Conservation (phyloP, 2,888 invertebrate genomes). For the Stratiomys singularior region DNA sequence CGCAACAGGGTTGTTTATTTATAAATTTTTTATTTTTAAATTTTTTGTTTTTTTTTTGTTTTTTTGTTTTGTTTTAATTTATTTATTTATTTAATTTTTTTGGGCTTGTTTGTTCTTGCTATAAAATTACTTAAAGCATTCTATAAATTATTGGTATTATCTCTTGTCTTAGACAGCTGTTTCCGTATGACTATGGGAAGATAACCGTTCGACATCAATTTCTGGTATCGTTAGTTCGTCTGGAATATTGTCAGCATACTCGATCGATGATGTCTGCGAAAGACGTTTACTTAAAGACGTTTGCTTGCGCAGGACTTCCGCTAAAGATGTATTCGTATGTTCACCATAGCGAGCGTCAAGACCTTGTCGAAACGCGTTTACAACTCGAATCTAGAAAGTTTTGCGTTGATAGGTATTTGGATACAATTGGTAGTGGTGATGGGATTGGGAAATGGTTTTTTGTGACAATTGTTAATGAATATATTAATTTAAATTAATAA, state of each 20-base stretch:
- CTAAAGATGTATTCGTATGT: conserved; percentile 91
- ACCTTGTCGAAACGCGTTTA: conserved; percentile 99
- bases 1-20: conserved; percentile 12
- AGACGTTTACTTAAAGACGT: conserved; percentile 91
- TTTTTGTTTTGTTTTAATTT: too few relatives aligned
- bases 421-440: conserved; percentile 37
- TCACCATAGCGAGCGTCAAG: conserved; percentile 94
- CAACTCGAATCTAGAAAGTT: conserved; percentile 97
- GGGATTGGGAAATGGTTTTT: conserved; percentile 39
- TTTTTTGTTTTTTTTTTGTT: too few relatives aligned
- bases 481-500: not conserved
- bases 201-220: conserved; percentile 91
- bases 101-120: too few relatives aligned
- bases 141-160: conserved; percentile 27
- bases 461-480: too few relatives aligned
- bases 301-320: conserved; percentile 93
- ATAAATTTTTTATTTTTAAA: too few relatives aligned
- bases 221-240: conserved; percentile 90
- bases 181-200: conserved; percentile 94
- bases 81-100: conserved; percentile 1
- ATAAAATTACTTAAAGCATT: conserved; percentile 25
- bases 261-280: conserved; percentile 91
- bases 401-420: conserved; percentile 50
- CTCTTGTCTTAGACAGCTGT: conserved; percentile 79
- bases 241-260: conserved; percentile 89